Conservation (phyloP, 1,140 invertebrate genomes). For the Neodiprion lecontei region DNA sequence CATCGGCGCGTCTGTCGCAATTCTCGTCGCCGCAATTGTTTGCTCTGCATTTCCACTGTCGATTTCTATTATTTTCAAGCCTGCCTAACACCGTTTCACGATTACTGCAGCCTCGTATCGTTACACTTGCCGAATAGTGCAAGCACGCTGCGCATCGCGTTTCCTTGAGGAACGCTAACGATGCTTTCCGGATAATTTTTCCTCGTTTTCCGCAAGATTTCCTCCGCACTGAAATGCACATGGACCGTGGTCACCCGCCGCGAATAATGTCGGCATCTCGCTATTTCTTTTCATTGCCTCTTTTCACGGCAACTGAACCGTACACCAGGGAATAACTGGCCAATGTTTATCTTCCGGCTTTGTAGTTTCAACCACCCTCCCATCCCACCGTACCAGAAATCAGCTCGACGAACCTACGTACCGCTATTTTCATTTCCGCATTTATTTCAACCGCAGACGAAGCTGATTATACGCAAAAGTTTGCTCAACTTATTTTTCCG, state of each 20-base stretch:
- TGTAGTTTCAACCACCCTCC: constrained; percentile 29
- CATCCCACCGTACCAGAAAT: constrained; percentile 4
- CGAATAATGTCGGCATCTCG: constrained; percentile 46
- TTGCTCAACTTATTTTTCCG: too few relatives aligned
- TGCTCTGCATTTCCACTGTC: not conserved
- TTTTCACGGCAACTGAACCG: constrained; percentile 1
- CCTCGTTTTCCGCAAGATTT: constrained; percentile 59
- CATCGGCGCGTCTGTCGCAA: not conserved
- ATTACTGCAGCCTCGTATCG: not conserved
- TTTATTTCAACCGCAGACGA: too few relatives aligned
- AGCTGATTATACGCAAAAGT: too few relatives aligned
- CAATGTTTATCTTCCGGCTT: constrained; percentile 28
- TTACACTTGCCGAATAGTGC: not conserved
- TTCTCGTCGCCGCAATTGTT: not conserved
- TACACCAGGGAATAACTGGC: constrained; percentile 14
- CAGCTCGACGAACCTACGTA: not conserved
- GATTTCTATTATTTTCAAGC: not conserved
- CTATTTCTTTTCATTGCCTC: constrained; percentile 39
- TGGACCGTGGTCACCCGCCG: constrained; percentile 43
- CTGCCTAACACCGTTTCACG: not conserved
- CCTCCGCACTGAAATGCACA: constrained; percentile 41
- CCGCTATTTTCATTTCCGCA: not conserved
- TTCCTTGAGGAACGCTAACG: too few relatives aligned
- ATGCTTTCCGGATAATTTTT: constrained; percentile 53
- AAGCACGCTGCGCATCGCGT: too few relatives aligned